phyloP scores from a whole-genome alignment of 35 echinoderm and acorn worm genomes.

The Eucidaris tribuloides region DNA sequence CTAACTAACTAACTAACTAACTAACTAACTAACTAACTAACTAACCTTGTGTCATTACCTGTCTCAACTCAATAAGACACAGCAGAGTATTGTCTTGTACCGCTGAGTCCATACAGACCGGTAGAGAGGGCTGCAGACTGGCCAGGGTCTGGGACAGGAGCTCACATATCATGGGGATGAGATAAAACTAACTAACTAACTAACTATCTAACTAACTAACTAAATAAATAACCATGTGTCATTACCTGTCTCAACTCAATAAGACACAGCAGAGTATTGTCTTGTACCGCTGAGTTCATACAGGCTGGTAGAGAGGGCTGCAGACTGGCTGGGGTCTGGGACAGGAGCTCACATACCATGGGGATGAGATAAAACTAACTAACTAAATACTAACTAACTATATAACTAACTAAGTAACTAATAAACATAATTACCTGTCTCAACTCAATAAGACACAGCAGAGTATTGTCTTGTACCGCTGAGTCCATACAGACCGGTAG shows the following conservation, averaged over 20 bases:
- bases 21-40: too few species aligned
- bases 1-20: too few species aligned
- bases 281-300: conserved; percentile 84
- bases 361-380: too few species aligned
- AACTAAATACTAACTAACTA: too few species aligned
- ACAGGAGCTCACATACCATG: conserved; percentile 83
- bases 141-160: conserved; percentile 78
- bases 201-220: too few species aligned
- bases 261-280: conserved; percentile 69
- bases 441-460: conserved; percentile 75
- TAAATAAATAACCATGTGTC: too few species aligned
- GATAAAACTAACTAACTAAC: too few species aligned
- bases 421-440: conserved; percentile 85
- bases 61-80: conserved; percentile 74
- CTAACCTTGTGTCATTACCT: too few species aligned
- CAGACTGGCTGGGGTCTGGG: conserved; percentile 71
- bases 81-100: conserved; percentile 80
- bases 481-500: conserved; percentile 87
- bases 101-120: conserved; percentile 82
- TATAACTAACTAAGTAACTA: too few species aligned
- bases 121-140: conserved; percentile 81
- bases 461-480: conserved; percentile 77
- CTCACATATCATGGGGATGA: conserved; percentile 81
- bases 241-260: conserved; percentile 91
- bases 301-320: conserved; percentile 85